phyloP scores from a whole-genome alignment of 1,140 invertebrate species.

The Aphelenchoides avenae region DNA sequence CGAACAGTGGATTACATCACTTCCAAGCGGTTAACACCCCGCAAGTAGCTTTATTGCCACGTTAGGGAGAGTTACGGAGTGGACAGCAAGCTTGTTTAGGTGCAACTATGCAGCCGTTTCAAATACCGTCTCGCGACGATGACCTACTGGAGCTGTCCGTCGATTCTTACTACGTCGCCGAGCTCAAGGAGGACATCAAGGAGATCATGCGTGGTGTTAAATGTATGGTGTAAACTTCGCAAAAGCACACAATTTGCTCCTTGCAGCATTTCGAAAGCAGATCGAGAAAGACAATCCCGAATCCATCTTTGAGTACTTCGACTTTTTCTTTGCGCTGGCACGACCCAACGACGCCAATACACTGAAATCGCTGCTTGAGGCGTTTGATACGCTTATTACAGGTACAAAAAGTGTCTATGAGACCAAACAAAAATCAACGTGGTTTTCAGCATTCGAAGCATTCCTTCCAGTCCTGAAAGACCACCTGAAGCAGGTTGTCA shows the following conservation, averaged over 20 bases:
- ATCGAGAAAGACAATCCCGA: slow-evolving; percentile 22
- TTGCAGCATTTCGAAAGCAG: slow-evolving; percentile 16
- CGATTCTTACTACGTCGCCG: slow-evolving; percentile 15
- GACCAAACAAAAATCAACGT: slow-evolving; percentile 5
- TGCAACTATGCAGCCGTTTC: slow-evolving; percentile 5
- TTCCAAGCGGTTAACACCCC: slow-evolving; percentile 6
- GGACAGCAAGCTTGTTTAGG: background rate
- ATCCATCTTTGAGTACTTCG: slow-evolving; percentile 15
- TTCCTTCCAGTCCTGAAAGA: slow-evolving; percentile 1
- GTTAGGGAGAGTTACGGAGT: too few species aligned
- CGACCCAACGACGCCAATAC: slow-evolving; percentile 20
- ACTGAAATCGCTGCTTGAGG: slow-evolving; percentile 14
- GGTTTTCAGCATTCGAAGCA: slow-evolving; percentile 16
- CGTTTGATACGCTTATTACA: slow-evolving; percentile 12
- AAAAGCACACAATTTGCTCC: slow-evolving; percentile 3
- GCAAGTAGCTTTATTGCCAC: too few species aligned
- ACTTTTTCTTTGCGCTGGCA: slow-evolving; percentile 24
- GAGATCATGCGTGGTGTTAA: slow-evolving; percentile 15
- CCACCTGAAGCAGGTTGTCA: slow-evolving; percentile 14
- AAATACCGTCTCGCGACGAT: slow-evolving; percentile 24
- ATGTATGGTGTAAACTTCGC: slow-evolving; percentile 1
- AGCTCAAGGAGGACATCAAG: slow-evolving; percentile 17
- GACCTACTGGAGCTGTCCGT: slow-evolving; percentile 28
- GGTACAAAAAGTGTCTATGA: slow-evolving; percentile 7
- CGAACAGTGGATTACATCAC: background rate